A percentile compares a stretch with the other conserved stretches of the same genome.
These are phyloP conservation scores for Eurytoma californica DNA, from an alignment of 2,888 invertebrate species.

Conservation along the genomic window DNA sequence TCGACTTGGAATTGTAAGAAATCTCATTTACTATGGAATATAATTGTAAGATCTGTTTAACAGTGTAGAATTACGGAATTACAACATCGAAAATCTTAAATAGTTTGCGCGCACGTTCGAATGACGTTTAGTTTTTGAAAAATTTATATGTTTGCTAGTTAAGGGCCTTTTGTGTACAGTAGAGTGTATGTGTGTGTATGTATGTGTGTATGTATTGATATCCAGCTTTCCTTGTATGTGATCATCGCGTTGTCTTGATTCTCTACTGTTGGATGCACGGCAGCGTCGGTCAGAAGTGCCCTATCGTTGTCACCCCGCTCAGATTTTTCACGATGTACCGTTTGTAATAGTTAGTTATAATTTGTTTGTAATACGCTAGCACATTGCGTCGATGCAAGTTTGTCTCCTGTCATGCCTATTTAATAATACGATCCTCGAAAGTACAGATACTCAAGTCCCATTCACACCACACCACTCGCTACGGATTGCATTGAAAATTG, in stretches of 20 bases:
- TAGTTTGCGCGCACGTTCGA: conserved; percentile 50
- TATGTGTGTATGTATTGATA: conserved; percentile 18
- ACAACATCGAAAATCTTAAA: conserved; percentile 73
- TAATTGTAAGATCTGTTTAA: conserved; percentile 69
- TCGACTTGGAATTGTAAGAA: conserved; percentile 41
- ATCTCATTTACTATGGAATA: conserved; percentile 67
- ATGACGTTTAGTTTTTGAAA: conserved; percentile 37
- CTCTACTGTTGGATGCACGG: conserved; percentile 13
- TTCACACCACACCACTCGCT: conserved; percentile 2
- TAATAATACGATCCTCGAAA: conserved; percentile 41
- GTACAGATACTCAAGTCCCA: conserved; percentile 14
- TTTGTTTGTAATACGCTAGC: conserved; percentile 45
- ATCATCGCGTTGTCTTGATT: conserved; percentile 41
- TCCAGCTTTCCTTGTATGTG: conserved; percentile 40
- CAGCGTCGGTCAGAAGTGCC: conserved; percentile 28
- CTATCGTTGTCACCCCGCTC: conserved; percentile 43
- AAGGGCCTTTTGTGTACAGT: conserved; percentile 40
- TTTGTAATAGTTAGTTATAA: conserved; percentile 10
- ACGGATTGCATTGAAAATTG: conserved; percentile 46
- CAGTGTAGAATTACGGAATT: conserved; percentile 72
- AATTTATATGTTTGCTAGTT: conserved; percentile 42
- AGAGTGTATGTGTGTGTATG: conserved; percentile 12
- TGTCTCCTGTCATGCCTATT: conserved; percentile 20
- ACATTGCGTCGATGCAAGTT: conserved; percentile 44
- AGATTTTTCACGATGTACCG: conserved; percentile 38